Evolutionary conservation across 2,797 vertebrate genomes (phyloP).

Genomic region (Scolopax rusticola): DNA sequence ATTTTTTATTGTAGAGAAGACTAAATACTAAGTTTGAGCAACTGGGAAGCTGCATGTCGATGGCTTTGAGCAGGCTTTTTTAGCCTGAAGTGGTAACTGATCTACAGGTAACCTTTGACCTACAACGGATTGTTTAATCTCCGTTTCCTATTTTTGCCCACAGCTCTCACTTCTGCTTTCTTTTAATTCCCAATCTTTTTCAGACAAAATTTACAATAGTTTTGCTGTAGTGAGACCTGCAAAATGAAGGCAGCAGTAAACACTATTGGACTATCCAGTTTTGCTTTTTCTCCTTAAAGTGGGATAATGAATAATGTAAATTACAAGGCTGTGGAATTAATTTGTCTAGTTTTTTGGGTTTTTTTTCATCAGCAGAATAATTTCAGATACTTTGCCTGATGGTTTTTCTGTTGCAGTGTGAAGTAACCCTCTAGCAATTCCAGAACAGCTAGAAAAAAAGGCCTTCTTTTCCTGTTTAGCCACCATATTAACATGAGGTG

Average conservation of each 20-base stretch:
- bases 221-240: background rate
- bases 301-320: background rate
- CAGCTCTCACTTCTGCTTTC: conserved; percentile 19
- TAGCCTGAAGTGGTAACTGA: conserved; percentile 36
- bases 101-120: conserved; percentile 60
- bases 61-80: background rate
- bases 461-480: background rate
- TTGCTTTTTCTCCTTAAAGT: background rate
- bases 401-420: background rate
- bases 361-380: background rate
- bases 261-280: background rate
- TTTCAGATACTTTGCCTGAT: background rate
- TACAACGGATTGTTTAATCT: conserved; percentile 27
- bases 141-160: conserved; percentile 56
- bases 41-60: background rate
- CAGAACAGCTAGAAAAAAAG: background rate
- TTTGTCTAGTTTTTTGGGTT: background rate
- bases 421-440: background rate
- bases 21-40: background rate
- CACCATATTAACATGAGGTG: background rate
- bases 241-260: background rate
- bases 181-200: background rate
- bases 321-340: background rate
- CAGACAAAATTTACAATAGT: background rate
- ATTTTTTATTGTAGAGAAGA: background rate